Evolutionary conservation across 2,888 invertebrate species (phyloP), one percentile per base, ranked within the genome.

Genomic region (Platerodrilus igneus): DNA sequence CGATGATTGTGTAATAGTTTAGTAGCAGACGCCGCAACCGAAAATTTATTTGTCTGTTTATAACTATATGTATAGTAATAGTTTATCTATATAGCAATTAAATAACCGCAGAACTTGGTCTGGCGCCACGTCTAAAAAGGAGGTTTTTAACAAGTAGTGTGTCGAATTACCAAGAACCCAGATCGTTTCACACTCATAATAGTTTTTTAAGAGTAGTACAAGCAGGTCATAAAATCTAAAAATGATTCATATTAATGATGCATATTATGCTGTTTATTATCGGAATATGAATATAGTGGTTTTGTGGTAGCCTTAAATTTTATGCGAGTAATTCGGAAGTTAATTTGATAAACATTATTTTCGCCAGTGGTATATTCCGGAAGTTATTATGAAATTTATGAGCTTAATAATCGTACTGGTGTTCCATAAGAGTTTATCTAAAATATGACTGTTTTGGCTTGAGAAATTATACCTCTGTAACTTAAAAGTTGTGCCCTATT

Each of bases 71-170:
- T n/a, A n/a, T 35, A 37, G 20, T 34, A 26, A 27, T 25, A 29
- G 16, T 38, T 21, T 39, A 25, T 27, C 32, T 35, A 37, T 37
- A 26, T 26, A 40, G 45, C 26, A 45, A 45, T 41, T 37, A 45
- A 45, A 45, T 38, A 45, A 45, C 45, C 45, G 41, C 45, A 41
- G 41, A 41, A 38, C 37, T 37, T 15, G 38, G 41, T 38, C 45
- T 41, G 41, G 41, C 41, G 45, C 45, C 41, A 41, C 30, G 40
- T 44, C 40, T 35, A 41, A 41, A 38, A 22, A 33, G 45, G 34
- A 41, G 41, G 45, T 41, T 45, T n/a, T n/a, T 45, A 34, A 38
- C 38, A 28, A 38, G 35, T 35, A 37, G 27, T 45, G 41, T 45
- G 45, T 45, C 41, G 36, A 45, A 41, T 41, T 41, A 45, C 41